Conservation (phyloP, 2,797 vertebrate genomes). For the Notoglanidium macrostoma region DNA sequence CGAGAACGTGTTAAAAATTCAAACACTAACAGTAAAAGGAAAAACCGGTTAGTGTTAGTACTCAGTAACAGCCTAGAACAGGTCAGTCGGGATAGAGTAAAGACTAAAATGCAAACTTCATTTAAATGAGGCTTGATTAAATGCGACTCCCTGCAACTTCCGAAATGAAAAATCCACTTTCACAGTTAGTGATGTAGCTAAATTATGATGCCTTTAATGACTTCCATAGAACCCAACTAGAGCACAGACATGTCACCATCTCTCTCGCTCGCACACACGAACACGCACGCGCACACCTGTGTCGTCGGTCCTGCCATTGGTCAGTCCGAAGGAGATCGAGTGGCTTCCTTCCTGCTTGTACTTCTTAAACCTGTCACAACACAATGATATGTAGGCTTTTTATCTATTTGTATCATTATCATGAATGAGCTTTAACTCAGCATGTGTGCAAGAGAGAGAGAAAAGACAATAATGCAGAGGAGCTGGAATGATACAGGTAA, state of each 20-base stretch:
- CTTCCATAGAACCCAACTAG: background rate
- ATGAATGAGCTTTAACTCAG: background rate
- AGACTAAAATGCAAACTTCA: background rate
- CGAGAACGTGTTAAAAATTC: background rate
- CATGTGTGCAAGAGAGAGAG: background rate
- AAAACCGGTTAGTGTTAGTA: background rate
- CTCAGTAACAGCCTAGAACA: background rate
- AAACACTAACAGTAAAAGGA: background rate
- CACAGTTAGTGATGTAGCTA: no score
- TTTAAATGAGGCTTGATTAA: background rate
- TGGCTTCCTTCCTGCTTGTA: conserved; percentile 98
- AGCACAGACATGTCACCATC: background rate
- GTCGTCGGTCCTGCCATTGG: conserved; percentile 92
- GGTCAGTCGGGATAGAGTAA: background rate
- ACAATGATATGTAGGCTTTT: no score
- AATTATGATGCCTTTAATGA: background rate
- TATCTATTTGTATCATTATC: no score
- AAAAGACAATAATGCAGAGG: background rate
- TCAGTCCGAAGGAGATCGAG: conserved; percentile 94
- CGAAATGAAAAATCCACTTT: background rate
- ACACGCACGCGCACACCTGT: conserved; percentile 77
- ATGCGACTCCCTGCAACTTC: background rate
- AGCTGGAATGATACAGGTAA: background rate
- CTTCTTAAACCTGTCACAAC: conserved; percentile 90
- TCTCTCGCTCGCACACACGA: background rate